phyloP scores from a whole-genome alignment of 2,888 invertebrate species.

The Microdon myrmicae region DNA sequence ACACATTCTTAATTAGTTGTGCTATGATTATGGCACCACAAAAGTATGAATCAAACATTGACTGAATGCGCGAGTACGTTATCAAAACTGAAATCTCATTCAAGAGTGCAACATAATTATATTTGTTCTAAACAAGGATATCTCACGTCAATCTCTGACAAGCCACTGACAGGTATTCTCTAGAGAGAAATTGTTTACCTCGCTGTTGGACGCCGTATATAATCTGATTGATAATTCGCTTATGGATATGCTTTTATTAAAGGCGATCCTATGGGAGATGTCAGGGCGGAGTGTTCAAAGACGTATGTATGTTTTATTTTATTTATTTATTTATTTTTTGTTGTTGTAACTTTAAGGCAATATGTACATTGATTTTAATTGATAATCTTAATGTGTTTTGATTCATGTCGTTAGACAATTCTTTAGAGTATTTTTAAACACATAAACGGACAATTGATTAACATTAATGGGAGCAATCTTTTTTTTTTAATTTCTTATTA shows the following conservation, averaged over 20 bases:
- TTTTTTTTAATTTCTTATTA: too few species aligned
- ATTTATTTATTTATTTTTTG: too few species aligned
- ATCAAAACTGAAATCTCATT: constrained; percentile 47
- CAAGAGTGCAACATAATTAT: constrained; percentile 43
- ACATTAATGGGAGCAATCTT: too few species aligned
- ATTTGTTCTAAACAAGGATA: constrained; percentile 42
- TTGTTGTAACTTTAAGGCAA: too few species aligned
- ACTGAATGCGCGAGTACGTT: constrained; percentile 6
- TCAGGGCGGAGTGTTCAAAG: constrained; percentile 5
- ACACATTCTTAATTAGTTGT: constrained; percentile 19
- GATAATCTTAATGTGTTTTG: too few species aligned
- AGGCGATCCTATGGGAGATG: constrained; percentile 15
- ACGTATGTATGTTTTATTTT: too few species aligned
- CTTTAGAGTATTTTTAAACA: too few species aligned
- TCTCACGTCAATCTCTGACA: constrained; percentile 38
- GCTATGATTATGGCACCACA: constrained; percentile 13
- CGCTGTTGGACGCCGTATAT: constrained; percentile 29
- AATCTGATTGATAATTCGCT: constrained; percentile 11
- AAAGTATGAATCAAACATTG: too few species aligned
- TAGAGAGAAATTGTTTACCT: constrained; percentile 29
- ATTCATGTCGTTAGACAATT: too few species aligned
- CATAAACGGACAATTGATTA: too few species aligned
- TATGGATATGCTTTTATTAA: constrained; percentile 35
- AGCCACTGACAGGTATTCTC: constrained; percentile 32
- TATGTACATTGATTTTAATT: too few species aligned